Base-by-base conservation (phyloP, 2,113 vertebrate genomes). In the Antidorcas marsupialis region DNA sequence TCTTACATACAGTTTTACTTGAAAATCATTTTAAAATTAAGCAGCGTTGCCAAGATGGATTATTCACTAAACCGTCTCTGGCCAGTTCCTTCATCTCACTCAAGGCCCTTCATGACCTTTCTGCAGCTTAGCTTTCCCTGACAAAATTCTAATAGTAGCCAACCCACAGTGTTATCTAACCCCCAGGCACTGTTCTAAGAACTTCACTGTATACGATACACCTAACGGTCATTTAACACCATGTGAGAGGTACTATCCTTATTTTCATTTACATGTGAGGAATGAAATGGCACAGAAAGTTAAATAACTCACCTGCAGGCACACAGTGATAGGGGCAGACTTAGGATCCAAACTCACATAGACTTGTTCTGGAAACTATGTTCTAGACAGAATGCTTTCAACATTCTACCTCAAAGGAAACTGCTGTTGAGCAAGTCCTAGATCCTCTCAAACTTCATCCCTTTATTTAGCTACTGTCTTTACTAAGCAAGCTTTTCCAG, bases 21-120 rank as follows among this genome's bases (percentile, higher is more conserved):
- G 30, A 82, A 39, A 85, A 92, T 84, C 64, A 60, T 3, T 17
- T 82, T 85, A 57, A 88, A 62, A 28, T 81, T 76, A 95, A 94
- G 62, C 36, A 90, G 27, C 57, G 50, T 11, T 45, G 30, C 15
- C 11, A 9, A 78, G 53, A 93, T 14, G 1, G 64, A 33, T 85
- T 87, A 94, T 30, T 74, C 27, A 86, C 36, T 89, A 83, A 86
- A 43, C 19, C 30, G 17, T 62, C 52, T 39, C 7, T 92, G 55
- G 39, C 5, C 30, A 89, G 21, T 39, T 95, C 8, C 3, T 89
- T 87, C 27, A 27, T 39, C 45, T 87, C 55, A 71, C 83, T 87
- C 15, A 64, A 92, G 47, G 67, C 5, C 21, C 36, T 87, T 90
- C 19, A 57, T 3, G 39, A 76, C 4, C 3, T 33, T 90, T 82